Percentiles rank a stretch among this genome's conserved stretches.
phyloP scores from a whole-genome alignment of 2,113 vertebrate species.

The Thunnus maccoyii region DNA sequence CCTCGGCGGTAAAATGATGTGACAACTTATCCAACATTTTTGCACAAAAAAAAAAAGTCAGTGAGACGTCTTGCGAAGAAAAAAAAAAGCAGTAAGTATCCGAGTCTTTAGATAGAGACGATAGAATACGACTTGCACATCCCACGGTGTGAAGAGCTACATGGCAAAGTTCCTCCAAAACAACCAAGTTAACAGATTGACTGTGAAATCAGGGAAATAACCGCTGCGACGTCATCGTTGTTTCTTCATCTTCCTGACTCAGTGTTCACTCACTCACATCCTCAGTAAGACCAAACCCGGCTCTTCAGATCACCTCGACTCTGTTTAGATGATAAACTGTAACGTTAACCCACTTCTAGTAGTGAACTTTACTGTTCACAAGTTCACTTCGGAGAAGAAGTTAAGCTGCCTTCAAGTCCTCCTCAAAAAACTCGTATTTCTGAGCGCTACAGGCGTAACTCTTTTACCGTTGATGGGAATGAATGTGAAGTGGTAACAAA shows the following conservation, averaged over 20 bases:
- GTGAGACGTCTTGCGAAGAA: not conserved
- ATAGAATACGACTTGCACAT: not conserved
- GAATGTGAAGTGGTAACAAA: too few relatives aligned
- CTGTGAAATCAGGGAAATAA: slow-evolving; percentile 67
- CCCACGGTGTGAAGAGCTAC: slow-evolving; percentile 19
- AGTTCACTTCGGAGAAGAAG: not conserved
- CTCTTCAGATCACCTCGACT: rapidly evolving
- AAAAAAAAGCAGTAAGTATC: not conserved
- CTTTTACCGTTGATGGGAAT: too few relatives aligned
- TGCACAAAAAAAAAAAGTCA: not conserved
- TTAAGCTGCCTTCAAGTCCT: slow-evolving; percentile 47
- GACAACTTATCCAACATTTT: slow-evolving; percentile 43
- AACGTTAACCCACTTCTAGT: rapidly evolving
- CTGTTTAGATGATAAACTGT: not conserved
- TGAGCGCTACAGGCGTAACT: rapidly evolving
- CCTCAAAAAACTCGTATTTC: rapidly evolving
- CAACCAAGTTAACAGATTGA: slow-evolving; percentile 2
- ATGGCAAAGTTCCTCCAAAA: slow-evolving; percentile 52
- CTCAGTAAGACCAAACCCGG: not conserved
- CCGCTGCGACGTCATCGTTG: slow-evolving; percentile 43
- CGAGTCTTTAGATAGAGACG: not conserved
- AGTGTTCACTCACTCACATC: slow-evolving; percentile 30
- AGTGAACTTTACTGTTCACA: not conserved
- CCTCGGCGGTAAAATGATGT: not conserved
- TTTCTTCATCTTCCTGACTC: slow-evolving; percentile 64